Conservation (phyloP, 1,140 invertebrate species). For the Littorina saxatilis region DNA sequence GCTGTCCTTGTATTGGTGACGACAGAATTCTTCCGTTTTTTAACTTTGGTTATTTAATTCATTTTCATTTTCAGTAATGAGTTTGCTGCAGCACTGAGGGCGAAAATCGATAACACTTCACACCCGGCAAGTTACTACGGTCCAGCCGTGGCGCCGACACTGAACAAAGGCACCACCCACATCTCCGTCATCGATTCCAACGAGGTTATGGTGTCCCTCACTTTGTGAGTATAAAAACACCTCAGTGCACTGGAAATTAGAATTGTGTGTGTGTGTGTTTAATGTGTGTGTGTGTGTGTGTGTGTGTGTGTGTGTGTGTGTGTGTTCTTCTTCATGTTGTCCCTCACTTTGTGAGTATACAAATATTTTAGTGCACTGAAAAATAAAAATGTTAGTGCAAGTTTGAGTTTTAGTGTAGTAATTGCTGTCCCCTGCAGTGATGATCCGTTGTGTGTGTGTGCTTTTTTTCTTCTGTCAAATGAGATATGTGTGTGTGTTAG, state of each 20-base stretch:
- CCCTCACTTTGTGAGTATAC: no score
- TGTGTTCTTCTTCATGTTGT: no score
- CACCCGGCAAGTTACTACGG: slow-evolving; percentile 78
- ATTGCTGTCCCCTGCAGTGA: no score
- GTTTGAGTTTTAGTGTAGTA: no score
- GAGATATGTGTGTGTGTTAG: no score
- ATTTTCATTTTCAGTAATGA: slow-evolving; percentile 64
- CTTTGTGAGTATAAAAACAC: slow-evolving; percentile 80
- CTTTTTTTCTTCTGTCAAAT: no score
- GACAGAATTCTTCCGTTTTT: no score
- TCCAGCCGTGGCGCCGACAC: slow-evolving; percentile 26
- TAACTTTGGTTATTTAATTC: not conserved
- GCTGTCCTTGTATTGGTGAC: no score
- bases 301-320: not conserved
- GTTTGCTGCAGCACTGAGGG: slow-evolving; percentile 80
- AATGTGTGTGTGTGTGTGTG: not conserved
- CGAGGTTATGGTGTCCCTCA: slow-evolving; percentile 83
- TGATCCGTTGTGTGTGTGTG: no score
- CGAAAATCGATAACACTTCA: slow-evolving; percentile 81
- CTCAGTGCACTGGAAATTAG: not conserved
- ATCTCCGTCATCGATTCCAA: slow-evolving; percentile 87
- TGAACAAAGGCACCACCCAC: slow-evolving; percentile 87
- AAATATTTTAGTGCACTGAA: no score
- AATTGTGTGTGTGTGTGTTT: no score
- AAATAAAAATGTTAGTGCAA: no score